phyloP scores from a whole-genome alignment of 2,113 vertebrate species.

The Entomyzon cyanotis region DNA sequence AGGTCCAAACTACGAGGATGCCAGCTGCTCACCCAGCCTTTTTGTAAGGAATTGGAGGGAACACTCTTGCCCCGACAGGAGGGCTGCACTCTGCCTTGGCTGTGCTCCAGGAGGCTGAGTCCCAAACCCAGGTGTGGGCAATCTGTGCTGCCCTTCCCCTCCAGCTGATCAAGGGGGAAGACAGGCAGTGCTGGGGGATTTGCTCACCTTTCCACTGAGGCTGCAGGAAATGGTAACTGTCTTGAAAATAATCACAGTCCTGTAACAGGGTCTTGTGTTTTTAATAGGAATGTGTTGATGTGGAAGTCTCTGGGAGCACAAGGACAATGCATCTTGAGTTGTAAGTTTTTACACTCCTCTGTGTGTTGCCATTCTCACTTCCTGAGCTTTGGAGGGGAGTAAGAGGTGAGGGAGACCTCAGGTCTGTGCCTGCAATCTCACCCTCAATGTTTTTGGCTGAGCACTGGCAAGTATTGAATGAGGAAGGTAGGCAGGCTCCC shows the following conservation, averaged over 20 bases:
- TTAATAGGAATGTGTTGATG: rapidly evolving
- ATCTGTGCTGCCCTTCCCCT: background rate
- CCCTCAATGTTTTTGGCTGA: background rate
- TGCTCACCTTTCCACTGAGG: background rate
- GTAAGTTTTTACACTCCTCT: background rate
- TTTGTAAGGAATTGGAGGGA: background rate
- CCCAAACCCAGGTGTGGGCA: conserved; percentile 1
- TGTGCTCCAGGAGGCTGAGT: background rate
- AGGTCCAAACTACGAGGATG: background rate
- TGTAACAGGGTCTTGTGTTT: background rate
- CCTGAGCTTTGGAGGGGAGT: background rate
- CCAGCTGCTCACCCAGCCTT: background rate
- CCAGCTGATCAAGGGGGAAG: background rate
- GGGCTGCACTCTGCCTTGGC: background rate
- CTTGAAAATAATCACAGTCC: background rate
- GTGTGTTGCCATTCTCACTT: background rate
- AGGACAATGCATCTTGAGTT: background rate
- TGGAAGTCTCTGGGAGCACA: background rate
- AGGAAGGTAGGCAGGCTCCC: background rate
- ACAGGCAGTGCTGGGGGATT: background rate
- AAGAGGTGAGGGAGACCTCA: background rate
- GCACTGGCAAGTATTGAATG: background rate
- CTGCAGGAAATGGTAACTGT: background rate
- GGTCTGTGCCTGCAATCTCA: rapidly evolving
- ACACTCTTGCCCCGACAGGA: rapidly evolving